Evolutionary conservation across 2,797 vertebrate genomes (phyloP).

Genomic region (Sebastes hubbsi): DNA sequence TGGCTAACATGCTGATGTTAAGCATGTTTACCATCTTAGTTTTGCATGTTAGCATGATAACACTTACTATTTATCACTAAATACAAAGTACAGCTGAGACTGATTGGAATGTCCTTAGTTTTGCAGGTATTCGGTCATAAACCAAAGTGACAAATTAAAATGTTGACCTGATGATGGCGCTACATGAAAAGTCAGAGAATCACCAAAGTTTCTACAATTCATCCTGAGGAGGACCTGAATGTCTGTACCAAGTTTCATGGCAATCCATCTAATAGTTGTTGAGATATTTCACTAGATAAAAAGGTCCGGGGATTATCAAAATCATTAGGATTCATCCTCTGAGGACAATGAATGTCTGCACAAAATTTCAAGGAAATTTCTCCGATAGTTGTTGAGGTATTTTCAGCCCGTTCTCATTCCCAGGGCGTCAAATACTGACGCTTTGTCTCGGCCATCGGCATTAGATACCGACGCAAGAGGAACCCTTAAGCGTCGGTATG

Average conservation of each 20-base stretch:
- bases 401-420: too few relatives aligned
- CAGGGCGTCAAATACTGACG: too few relatives aligned
- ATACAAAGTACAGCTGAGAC: neutral
- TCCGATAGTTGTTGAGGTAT: neutral
- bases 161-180: neutral
- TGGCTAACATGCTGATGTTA: neutral
- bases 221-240: neutral
- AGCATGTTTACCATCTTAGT: neutral
- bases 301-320: rapidly evolving
- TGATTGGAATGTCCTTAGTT: too few relatives aligned
- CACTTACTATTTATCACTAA: neutral
- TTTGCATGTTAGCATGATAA: too few relatives aligned
- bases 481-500: rapidly evolving
- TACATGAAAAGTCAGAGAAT: neutral
- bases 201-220: neutral
- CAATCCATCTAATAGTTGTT: neutral
- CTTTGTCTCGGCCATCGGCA: rapidly evolving
- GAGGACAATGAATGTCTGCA: neutral
- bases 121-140: neutral
- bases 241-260: neutral
- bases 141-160: neutral
- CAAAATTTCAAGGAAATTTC: neutral
- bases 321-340: rapidly evolving
- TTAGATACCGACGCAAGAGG: rapidly evolving
- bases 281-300: rapidly evolving